These are phyloP conservation scores for Numenius phaeopus DNA, from an alignment of 2,797 vertebrate species.

Conservation along the genomic window DNA sequence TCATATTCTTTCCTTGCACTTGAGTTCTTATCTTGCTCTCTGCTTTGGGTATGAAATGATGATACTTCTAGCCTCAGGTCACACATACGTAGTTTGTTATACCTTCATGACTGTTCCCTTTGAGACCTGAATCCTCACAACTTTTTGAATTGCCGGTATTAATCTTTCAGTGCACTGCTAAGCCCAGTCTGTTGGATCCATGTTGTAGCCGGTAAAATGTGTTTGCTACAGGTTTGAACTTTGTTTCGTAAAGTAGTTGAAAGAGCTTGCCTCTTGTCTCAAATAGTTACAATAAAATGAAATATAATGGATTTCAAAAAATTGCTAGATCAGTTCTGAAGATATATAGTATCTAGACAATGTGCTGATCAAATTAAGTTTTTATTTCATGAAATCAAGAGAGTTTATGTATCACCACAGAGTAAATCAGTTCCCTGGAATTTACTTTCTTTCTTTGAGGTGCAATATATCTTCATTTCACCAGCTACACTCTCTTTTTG, in stretches of 20 bases:
- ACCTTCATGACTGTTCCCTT: not conserved
- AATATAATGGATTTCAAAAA: not conserved
- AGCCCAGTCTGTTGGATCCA: not conserved
- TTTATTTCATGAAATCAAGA: not conserved
- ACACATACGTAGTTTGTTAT: not conserved
- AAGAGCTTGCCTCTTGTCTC: not conserved
- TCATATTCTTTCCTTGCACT: not conserved
- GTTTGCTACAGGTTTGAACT: not conserved
- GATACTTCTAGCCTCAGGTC: constrained; percentile 30
- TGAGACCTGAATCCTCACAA: not conserved
- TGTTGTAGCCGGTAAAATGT: not conserved
- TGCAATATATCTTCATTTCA: not conserved
- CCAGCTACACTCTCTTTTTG: not conserved
- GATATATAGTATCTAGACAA: not conserved
- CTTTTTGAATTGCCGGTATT: constrained; percentile 15
- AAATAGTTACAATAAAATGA: not conserved
- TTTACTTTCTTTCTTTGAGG: not conserved
- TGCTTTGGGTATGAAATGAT: constrained; percentile 2
- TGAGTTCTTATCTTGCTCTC: not conserved
- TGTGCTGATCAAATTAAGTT: not conserved
- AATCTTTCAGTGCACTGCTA: constrained; percentile 28
- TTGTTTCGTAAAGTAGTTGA: not conserved
- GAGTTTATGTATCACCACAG: not conserved
- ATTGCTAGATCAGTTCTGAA: not conserved
- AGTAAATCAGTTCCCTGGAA: not conserved